Conservation (phyloP, 2,113 vertebrate genomes). For the Diphyllodes magnificus region DNA sequence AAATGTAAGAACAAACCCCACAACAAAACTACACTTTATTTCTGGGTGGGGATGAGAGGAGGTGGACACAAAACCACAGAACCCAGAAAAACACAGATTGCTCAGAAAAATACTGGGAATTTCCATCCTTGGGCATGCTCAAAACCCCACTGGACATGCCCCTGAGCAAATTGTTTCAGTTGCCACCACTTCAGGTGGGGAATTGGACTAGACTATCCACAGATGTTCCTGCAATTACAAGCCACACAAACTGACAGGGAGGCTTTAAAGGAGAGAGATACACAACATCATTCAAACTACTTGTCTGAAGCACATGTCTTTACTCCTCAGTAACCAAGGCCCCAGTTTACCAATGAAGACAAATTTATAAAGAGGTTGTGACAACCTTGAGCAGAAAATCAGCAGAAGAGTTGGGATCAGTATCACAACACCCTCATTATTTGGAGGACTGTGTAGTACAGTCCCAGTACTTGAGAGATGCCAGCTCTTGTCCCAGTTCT, state of each 20-base stretch:
- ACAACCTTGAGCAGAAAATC: background rate
- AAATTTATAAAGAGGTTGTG: background rate
- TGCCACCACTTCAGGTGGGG: background rate
- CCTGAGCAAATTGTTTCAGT: background rate
- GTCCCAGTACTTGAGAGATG: background rate
- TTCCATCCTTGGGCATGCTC: background rate
- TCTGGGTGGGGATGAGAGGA: background rate
- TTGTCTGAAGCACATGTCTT: background rate
- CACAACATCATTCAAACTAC: background rate
- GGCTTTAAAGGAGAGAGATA: background rate
- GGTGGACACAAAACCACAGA: background rate
- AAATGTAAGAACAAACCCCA: background rate
- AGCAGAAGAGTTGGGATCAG: background rate
- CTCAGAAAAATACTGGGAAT: background rate
- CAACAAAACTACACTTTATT: background rate
- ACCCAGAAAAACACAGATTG: background rate
- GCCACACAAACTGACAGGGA: background rate
- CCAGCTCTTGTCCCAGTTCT: background rate
- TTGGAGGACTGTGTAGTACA: background rate
- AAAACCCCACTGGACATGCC: background rate
- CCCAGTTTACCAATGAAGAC: background rate
- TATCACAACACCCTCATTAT: background rate
- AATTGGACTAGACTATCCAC: no score
- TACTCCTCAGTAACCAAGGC: background rate
- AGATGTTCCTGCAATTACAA: background rate